A percentile compares a stretch with the other conserved stretches of the same genome.
These are phyloP conservation scores for Drosophila leontia DNA, from an alignment of 1,140 invertebrate genomes.

Conservation along the genomic window DNA sequence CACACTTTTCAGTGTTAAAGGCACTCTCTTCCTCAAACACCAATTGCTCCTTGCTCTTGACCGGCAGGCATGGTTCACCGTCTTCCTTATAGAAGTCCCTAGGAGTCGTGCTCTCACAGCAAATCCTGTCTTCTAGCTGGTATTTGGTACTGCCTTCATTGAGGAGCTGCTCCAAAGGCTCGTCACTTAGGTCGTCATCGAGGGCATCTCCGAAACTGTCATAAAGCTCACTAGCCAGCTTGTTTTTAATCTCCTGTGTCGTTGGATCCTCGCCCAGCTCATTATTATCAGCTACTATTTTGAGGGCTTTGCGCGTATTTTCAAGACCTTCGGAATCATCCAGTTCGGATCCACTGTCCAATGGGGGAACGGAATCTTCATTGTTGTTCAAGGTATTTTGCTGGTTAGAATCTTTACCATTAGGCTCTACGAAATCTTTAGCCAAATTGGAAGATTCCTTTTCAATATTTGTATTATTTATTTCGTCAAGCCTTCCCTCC, in stretches of 20 bases:
- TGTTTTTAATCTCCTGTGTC: slow-evolving; percentile 24
- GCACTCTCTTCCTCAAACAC: slow-evolving; percentile 48
- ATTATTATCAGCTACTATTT: slow-evolving; percentile 8
- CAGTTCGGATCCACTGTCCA: slow-evolving; percentile 35
- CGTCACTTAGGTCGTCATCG: not conserved
- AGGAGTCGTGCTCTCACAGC: not conserved
- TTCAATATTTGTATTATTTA: not conserved
- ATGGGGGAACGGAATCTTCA: not conserved
- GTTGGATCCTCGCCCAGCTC: not conserved
- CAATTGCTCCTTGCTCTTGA: slow-evolving; percentile 37
- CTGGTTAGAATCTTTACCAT: not conserved
- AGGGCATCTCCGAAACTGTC: slow-evolving; percentile 19
- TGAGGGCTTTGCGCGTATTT: slow-evolving; percentile 13
- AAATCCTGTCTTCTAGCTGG: slow-evolving; percentile 9
- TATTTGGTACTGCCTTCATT: not conserved
- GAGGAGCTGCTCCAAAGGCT: slow-evolving; percentile 18
- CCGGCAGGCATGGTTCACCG: not conserved
- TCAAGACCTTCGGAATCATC: slow-evolving; percentile 21
- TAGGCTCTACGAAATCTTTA: not conserved
- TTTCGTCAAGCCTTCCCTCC: slow-evolving; percentile 10
- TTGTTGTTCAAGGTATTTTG: not conserved
- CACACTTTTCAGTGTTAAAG: slow-evolving; percentile 52
- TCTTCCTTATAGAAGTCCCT: slow-evolving; percentile 1
- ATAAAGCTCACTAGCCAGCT: slow-evolving; percentile 48
- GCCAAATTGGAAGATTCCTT: not conserved